Evolutionary conservation across 2,113 vertebrate genomes (phyloP).

Genomic region (Cynocephalus volans): DNA sequence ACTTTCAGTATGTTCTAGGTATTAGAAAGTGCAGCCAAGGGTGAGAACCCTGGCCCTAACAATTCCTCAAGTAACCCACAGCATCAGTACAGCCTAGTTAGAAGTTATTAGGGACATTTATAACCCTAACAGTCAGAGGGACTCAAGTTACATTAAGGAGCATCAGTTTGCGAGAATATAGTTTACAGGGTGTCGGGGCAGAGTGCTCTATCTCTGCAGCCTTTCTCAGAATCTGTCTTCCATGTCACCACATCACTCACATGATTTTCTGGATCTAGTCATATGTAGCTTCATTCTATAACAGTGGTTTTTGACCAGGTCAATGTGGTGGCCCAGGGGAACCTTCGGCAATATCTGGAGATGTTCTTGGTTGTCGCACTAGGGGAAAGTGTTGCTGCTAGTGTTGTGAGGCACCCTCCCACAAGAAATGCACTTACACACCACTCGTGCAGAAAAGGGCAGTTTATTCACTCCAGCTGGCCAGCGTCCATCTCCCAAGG

Average conservation of each 20-base stretch:
- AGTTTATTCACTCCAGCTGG: too few species aligned
- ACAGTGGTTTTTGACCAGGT: too few species aligned
- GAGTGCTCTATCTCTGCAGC: accelerated
- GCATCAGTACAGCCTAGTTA: accelerated
- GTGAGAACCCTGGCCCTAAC: too few species aligned
- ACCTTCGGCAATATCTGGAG: background rate
- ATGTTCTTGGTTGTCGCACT: background rate
- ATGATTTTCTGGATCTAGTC: accelerated
- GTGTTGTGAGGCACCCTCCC: too few species aligned
- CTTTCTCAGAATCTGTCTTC: background rate
- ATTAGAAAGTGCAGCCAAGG: background rate
- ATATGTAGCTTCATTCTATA: accelerated
- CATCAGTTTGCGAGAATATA: accelerated
- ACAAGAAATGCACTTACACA: too few species aligned
- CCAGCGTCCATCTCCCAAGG: too few species aligned
- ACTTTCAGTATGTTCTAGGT: background rate
- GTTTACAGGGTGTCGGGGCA: too few species aligned
- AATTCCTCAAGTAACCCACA: background rate
- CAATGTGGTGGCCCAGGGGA: background rate
- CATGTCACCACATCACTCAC: background rate
- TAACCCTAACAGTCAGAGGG: too few species aligned
- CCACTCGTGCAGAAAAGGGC: too few species aligned
- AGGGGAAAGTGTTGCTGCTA: too few species aligned
- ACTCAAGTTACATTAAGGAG: accelerated
- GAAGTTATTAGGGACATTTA: background rate